phyloP scores from a whole-genome alignment of 2,797 vertebrate genomes.

The Acanthiza pusilla region DNA sequence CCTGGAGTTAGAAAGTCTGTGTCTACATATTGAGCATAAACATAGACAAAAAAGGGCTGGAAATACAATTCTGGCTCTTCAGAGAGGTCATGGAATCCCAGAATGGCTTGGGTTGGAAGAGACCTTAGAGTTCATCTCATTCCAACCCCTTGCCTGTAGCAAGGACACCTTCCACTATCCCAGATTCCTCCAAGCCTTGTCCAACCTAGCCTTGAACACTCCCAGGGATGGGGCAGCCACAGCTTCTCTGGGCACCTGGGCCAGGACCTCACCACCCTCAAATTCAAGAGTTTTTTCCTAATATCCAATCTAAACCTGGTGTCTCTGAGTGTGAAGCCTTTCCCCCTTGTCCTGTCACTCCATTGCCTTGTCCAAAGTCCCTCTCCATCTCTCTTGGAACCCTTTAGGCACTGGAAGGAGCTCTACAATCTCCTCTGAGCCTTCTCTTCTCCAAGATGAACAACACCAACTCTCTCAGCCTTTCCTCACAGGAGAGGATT shows the following conservation, averaged over 20 bases:
- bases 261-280: rapidly evolving
- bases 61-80: background rate
- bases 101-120: background rate
- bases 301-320: background rate
- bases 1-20: no score
- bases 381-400: background rate
- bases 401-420: background rate
- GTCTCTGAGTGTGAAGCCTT: background rate
- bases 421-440: background rate
- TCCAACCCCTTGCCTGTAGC: background rate
- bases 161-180: rapidly evolving
- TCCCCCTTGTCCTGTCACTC: background rate
- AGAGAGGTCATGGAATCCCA: background rate
- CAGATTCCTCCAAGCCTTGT: rapidly evolving
- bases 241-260: rapidly evolving
- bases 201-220: rapidly evolving
- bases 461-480: background rate
- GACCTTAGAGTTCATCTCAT: background rate
- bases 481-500: background rate
- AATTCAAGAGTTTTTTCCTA: rapidly evolving
- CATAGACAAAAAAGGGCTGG: rapidly evolving
- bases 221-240: background rate
- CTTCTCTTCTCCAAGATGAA: background rate
- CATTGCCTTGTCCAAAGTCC: background rate
- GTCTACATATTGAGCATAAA: background rate